These are phyloP conservation scores for Amphibalanus amphitrite DNA, from an alignment of 1,140 invertebrate species.

Conservation along the genomic window DNA sequence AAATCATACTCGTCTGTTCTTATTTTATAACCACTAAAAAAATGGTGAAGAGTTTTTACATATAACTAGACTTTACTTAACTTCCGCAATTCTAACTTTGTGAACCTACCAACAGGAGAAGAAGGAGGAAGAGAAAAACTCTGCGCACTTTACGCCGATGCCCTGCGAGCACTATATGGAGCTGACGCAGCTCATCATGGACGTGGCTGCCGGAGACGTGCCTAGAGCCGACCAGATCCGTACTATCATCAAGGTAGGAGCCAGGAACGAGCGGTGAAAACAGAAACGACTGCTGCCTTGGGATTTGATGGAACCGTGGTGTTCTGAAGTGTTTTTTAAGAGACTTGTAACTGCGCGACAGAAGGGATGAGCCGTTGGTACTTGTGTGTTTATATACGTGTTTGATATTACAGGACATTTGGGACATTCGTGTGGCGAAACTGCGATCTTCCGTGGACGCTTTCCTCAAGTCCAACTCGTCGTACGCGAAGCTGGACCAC, in stretches of 20 bases:
- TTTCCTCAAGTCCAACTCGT: slow-evolving; percentile 58
- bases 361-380: slow-evolving; percentile 16
- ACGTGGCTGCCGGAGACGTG: slow-evolving; percentile 54
- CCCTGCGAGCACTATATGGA: slow-evolving; percentile 83
- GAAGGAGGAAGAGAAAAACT: slow-evolving; percentile 22
- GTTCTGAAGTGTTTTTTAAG: slow-evolving; percentile 8
- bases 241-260: slow-evolving; percentile 57
- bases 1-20: too few species aligned
- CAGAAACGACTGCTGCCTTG: too few species aligned
- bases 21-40: too few species aligned
- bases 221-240: slow-evolving; percentile 61
- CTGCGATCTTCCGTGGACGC: slow-evolving; percentile 75
- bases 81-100: too few species aligned
- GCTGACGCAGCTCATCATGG: slow-evolving; percentile 63
- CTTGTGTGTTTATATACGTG: slow-evolving; percentile 13
- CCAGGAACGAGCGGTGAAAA: too few species aligned
- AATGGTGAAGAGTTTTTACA: too few species aligned
- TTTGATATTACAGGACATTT: slow-evolving; percentile 62
- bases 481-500: slow-evolving; percentile 74
- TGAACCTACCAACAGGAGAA: slow-evolving; percentile 15
- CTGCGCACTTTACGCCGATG: slow-evolving; percentile 57
- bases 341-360: neutral
- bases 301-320: neutral
- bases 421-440: slow-evolving; percentile 87
- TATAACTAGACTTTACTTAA: too few species aligned